Evolutionary conservation across 2,888 invertebrate species (phyloP).

Genomic region (Noctua pronuba): DNA sequence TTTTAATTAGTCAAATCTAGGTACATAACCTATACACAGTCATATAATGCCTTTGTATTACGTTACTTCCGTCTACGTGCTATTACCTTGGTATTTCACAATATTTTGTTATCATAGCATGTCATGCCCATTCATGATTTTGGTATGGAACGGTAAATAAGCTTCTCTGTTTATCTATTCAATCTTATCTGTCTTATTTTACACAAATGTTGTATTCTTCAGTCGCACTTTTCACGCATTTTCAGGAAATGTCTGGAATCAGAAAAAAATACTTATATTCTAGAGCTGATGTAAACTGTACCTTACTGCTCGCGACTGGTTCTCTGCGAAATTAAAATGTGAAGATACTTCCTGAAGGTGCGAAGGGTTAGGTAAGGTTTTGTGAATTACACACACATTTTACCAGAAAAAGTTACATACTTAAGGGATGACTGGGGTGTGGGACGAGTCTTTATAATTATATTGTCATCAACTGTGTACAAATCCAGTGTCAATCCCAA

Average conservation of each 20-base stretch:
- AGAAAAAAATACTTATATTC: neutral
- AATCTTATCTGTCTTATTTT: conserved; percentile 14
- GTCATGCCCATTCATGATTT: conserved; percentile 36
- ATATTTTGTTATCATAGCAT: conserved; percentile 24
- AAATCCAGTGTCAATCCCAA: no score
- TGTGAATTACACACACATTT: neutral
- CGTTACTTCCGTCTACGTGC: conserved; percentile 9
- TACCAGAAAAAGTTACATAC: no score
- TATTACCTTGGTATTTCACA: conserved; percentile 34
- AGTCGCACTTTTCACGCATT: conserved; percentile 7
- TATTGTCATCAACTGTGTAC: no score
- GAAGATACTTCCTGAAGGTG: neutral
- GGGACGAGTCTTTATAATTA: neutral
- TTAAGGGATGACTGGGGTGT: no score
- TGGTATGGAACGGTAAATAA: neutral
- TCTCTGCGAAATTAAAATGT: neutral
- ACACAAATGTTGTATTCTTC: conserved; percentile 2
- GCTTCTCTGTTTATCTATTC: conserved; percentile 2
- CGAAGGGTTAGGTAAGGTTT: neutral
- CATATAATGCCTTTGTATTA: neutral
- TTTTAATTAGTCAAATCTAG: no score
- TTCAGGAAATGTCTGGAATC: neutral
- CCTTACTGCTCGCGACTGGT: neutral
- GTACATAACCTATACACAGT: neutral
- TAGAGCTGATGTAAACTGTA: neutral